Conservation (phyloP, 1,140 invertebrate species). For the Alviniconcha marisindica region DNA sequence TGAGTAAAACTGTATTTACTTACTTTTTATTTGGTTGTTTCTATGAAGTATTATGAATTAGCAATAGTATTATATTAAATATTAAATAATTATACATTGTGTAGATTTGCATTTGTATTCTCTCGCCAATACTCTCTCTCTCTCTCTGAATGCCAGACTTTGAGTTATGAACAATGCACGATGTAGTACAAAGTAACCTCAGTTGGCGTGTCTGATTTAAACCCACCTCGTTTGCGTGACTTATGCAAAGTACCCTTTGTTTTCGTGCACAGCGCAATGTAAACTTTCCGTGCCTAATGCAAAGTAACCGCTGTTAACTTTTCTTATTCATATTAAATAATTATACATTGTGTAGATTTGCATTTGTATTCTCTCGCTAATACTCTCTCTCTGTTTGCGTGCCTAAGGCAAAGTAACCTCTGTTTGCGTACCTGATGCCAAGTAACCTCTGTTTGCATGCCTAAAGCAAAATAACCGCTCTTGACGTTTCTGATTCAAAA, state of each 20-base stretch:
- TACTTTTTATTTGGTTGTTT: too few species aligned
- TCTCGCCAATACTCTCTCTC: background rate
- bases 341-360: background rate
- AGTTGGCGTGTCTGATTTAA: background rate
- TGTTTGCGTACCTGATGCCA: background rate
- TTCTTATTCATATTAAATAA: background rate
- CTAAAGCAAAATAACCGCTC: too few species aligned
- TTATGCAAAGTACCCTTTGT: too few species aligned
- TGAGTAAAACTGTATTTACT: background rate
- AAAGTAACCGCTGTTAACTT: too few species aligned
- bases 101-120: background rate
- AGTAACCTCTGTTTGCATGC: too few species aligned
- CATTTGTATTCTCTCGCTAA: background rate
- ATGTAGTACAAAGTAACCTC: background rate
- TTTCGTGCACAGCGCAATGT: too few species aligned
- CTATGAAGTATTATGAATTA: too few species aligned
- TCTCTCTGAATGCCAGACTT: background rate
- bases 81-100: background rate
- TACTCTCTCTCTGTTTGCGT: background rate
- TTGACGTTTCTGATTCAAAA: too few species aligned
- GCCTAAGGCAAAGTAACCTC: background rate
- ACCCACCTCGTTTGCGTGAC: too few species aligned
- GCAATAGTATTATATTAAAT: background rate
- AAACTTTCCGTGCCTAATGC: too few species aligned
- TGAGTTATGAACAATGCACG: too few species aligned